Evolutionary conservation across 2,113 vertebrate species (phyloP).

Genomic region (Phrynosoma platyrhinos): DNA sequence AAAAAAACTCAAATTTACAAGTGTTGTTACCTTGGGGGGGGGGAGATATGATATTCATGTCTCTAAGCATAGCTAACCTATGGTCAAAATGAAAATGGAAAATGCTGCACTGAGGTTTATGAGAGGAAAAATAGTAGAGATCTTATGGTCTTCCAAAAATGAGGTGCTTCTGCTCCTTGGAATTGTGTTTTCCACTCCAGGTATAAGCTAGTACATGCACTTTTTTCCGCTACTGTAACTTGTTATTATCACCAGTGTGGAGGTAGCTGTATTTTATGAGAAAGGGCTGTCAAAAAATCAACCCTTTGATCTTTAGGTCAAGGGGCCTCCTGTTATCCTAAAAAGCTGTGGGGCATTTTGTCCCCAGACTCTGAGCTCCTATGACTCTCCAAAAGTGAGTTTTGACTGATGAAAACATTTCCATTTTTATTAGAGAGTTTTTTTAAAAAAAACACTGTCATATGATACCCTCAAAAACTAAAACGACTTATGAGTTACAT

Average conservation of each 20-base stretch:
- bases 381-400: background rate
- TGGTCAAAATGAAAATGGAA: background rate
- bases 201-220: accelerated
- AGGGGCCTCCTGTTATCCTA: slow-evolving; percentile 20
- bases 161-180: background rate
- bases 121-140: background rate
- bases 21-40: background rate
- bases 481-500: background rate
- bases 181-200: background rate
- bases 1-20: background rate
- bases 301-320: slow-evolving; percentile 56
- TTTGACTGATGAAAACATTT: slow-evolving; percentile 30
- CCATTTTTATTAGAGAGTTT: slow-evolving; percentile 3
- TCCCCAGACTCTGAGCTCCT: slow-evolving; percentile 16
- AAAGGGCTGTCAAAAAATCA: slow-evolving; percentile 38
- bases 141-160: background rate
- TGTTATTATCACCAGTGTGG: background rate
- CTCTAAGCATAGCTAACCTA: background rate
- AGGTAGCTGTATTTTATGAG: slow-evolving; percentile 44
- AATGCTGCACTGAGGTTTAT: background rate
- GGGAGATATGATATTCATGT: background rate
- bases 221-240: slow-evolving; percentile 15
- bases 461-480: background rate
- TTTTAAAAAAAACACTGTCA: background rate
- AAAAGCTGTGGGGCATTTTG: accelerated